phyloP scores from a whole-genome alignment of 2,888 invertebrate species.

The Chouioia cunea region DNA sequence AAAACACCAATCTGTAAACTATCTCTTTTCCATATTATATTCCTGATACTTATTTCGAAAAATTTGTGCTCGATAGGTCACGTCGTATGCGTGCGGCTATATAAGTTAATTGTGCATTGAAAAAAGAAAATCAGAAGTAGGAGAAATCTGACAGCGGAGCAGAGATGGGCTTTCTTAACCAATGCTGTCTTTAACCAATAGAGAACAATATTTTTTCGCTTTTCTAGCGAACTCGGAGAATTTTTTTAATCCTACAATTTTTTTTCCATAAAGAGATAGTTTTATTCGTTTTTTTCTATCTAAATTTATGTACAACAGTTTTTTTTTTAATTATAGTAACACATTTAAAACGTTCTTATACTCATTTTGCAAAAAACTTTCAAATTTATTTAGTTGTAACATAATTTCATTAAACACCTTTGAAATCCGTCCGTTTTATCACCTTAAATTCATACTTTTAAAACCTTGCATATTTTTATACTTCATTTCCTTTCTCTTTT shows the following conservation, averaged over 20 bases:
- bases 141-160: constrained; percentile 56
- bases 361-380: constrained; percentile 34
- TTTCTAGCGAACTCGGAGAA: constrained; percentile 35
- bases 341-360: constrained; percentile 38
- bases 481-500: no score
- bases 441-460: no score
- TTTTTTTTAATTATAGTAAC: constrained; percentile 43
- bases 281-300: constrained; percentile 41
- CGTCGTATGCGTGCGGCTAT: constrained; percentile 35
- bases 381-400: constrained; percentile 21
- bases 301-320: constrained; percentile 45
- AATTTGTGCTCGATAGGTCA: constrained; percentile 45
- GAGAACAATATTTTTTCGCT: constrained; percentile 51
- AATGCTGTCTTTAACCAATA: constrained; percentile 55
- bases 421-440: no score
- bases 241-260: constrained; percentile 28
- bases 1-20: constrained; percentile 27
- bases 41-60: constrained; percentile 37
- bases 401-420: constrained; percentile 5
- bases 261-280: constrained; percentile 41
- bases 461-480: no score
- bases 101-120: constrained; percentile 57
- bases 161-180: constrained; percentile 45
- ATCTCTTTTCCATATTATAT: constrained; percentile 18
- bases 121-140: constrained; percentile 47